phyloP scores from a whole-genome alignment of 2,888 invertebrate species.

The Clivina fossor region DNA sequence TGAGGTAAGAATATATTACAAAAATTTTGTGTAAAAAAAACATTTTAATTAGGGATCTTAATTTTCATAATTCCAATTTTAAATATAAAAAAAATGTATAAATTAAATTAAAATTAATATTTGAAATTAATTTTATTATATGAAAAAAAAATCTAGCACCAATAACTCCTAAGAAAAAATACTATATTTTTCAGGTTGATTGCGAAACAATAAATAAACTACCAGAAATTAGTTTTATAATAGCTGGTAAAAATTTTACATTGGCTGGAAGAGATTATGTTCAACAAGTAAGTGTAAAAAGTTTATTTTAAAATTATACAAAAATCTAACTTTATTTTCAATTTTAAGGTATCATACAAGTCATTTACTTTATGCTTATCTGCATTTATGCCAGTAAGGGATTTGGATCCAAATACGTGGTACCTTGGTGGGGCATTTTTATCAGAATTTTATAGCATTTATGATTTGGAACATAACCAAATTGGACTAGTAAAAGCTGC shows the following conservation, averaged over 20 bases:
- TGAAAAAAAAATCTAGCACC: neutral
- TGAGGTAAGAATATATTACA: slow-evolving; percentile 45
- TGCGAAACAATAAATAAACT: slow-evolving; percentile 62
- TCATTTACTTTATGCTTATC: slow-evolving; percentile 53
- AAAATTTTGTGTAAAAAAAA: too few species aligned
- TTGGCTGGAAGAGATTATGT: slow-evolving; percentile 66
- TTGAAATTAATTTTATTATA: neutral
- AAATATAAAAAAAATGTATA: too few species aligned
- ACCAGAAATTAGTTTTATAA: slow-evolving; percentile 60
- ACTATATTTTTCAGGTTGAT: slow-evolving; percentile 54
- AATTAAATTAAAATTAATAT: too few species aligned
- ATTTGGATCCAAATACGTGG: slow-evolving; percentile 47
- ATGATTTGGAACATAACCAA: slow-evolving; percentile 49
- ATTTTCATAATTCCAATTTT: slow-evolving; percentile 16
- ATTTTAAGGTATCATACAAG: slow-evolving; percentile 50
- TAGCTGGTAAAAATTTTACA: slow-evolving; percentile 61
- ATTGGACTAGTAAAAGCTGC: slow-evolving; percentile 54
- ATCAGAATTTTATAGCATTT: slow-evolving; percentile 55
- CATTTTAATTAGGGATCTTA: slow-evolving; percentile 14
- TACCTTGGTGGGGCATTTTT: slow-evolving; percentile 56
- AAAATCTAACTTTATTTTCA: slow-evolving; percentile 8
- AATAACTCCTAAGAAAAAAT: neutral
- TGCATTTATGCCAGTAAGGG: slow-evolving; percentile 48
- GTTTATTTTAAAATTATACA: slow-evolving; percentile 8
- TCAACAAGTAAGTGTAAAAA: slow-evolving; percentile 53